phyloP scores from a whole-genome alignment of 2,113 vertebrate genomes.

The Pantherophis guttatus region DNA sequence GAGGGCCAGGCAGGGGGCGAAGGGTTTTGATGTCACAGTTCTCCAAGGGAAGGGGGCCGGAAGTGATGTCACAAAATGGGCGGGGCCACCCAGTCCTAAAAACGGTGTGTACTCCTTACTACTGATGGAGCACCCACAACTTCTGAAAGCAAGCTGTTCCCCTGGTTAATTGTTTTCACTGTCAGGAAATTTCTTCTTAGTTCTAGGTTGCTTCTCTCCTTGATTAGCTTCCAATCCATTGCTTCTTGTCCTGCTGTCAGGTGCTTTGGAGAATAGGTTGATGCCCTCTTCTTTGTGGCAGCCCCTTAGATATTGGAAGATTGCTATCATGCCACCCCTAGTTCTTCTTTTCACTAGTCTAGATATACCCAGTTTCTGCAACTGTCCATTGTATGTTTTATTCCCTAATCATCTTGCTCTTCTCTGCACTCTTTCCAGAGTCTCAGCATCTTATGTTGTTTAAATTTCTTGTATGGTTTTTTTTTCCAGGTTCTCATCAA shows the following conservation, averaged over 20 bases:
- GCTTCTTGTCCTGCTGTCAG: background rate
- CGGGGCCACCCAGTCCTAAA: too few species aligned
- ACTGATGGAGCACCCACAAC: too few species aligned
- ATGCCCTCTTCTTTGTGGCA: too few species aligned
- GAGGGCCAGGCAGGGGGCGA: too few species aligned
- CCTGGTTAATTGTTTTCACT: background rate
- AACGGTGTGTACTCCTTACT: too few species aligned
- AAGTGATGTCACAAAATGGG: too few species aligned
- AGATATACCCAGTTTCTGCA: background rate
- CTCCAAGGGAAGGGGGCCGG: too few species aligned
- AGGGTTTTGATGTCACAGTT: too few species aligned
- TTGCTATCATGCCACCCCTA: background rate
- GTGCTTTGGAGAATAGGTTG: background rate
- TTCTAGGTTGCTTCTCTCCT: background rate
- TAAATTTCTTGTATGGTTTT: background rate
- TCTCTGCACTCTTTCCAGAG: background rate
- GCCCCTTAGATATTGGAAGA: background rate
- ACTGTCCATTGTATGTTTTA: background rate
- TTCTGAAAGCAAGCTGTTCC: too few species aligned
- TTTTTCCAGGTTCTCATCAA: background rate
- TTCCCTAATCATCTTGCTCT: background rate
- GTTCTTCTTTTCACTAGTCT: background rate
- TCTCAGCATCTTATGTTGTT: background rate
- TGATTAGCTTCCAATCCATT: background rate
- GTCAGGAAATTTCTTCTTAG: background rate